These are phyloP conservation scores for Microcebus griseorufus DNA, from an alignment of 2,113 vertebrate species.

Conservation along the genomic window DNA sequence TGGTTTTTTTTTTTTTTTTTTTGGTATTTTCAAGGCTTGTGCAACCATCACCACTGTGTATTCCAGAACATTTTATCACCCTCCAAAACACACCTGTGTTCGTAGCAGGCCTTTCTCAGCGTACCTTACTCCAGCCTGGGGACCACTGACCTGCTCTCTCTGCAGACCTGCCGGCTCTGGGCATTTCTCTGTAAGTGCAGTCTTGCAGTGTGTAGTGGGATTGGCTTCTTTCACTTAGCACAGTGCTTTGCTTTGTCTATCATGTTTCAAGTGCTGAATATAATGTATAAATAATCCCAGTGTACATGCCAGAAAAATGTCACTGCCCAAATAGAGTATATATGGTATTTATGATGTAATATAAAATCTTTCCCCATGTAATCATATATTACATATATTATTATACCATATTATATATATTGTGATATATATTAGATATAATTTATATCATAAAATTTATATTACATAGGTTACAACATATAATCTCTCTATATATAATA, in stretches of 20 bases:
- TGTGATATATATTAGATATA: background rate
- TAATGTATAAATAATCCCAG: too few species aligned
- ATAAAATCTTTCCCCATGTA: background rate
- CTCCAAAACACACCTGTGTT: background rate
- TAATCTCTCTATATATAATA: background rate
- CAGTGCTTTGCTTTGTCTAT: background rate
- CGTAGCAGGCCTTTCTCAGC: background rate
- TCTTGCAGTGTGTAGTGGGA: accelerated
- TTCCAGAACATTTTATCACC: background rate
- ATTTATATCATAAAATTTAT: background rate
- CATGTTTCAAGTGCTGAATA: too few species aligned
- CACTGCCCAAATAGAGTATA: background rate
- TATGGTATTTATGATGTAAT: too few species aligned
- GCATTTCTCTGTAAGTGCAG: background rate
- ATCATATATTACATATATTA: background rate
- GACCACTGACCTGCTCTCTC: background rate
- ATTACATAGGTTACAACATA: background rate
- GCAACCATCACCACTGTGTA: background rate
- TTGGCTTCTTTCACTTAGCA: background rate
- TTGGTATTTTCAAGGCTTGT: too few species aligned
- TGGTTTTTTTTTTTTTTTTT: too few species aligned
- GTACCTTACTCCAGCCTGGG: too few species aligned
- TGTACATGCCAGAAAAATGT: background rate
- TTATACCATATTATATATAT: background rate
- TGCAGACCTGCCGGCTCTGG: too few species aligned